Conservation (phyloP, 2,888 invertebrate species). For the Acleris sparsana region DNA sequence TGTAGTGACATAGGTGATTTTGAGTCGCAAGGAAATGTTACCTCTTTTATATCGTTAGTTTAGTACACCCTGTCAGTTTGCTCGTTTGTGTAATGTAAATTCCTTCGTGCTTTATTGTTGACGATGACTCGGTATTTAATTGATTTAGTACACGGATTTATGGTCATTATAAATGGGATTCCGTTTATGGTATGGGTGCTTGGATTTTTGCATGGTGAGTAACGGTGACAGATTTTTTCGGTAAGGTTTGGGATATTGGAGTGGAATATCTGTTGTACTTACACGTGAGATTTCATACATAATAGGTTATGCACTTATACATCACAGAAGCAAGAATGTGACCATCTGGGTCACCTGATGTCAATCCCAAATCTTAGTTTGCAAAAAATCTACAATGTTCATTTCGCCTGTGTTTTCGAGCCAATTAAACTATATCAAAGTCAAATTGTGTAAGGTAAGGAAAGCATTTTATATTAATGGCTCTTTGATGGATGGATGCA, state of each 20-base stretch:
- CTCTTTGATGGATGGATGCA: neutral
- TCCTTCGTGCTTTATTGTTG: constrained; percentile 71
- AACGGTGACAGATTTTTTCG: neutral
- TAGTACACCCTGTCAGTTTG: constrained; percentile 69
- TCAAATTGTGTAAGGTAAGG: too few relatives aligned
- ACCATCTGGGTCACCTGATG: too few relatives aligned
- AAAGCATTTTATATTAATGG: too few relatives aligned
- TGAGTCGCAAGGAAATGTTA: constrained; percentile 64
- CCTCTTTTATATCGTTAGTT: constrained; percentile 72
- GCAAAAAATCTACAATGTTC: too few relatives aligned
- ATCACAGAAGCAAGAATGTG: too few relatives aligned
- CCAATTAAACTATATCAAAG: too few relatives aligned
- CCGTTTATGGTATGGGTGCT: constrained; percentile 38
- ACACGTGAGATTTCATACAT: too few relatives aligned
- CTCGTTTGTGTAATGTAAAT: constrained; percentile 69
- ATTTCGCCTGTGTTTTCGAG: too few relatives aligned
- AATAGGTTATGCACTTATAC: too few relatives aligned
- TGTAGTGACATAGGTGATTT: constrained; percentile 58
- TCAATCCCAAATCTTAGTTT: too few relatives aligned
- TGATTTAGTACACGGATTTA: constrained; percentile 67
- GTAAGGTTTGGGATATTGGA: neutral
- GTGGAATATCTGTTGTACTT: too few relatives aligned
- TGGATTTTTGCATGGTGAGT: constrained; percentile 49
- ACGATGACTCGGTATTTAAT: constrained; percentile 60
- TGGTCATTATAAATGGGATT: constrained; percentile 49